Evolutionary conservation across 2,113 vertebrate species (phyloP).

Genomic region (Sapajus apella): DNA sequence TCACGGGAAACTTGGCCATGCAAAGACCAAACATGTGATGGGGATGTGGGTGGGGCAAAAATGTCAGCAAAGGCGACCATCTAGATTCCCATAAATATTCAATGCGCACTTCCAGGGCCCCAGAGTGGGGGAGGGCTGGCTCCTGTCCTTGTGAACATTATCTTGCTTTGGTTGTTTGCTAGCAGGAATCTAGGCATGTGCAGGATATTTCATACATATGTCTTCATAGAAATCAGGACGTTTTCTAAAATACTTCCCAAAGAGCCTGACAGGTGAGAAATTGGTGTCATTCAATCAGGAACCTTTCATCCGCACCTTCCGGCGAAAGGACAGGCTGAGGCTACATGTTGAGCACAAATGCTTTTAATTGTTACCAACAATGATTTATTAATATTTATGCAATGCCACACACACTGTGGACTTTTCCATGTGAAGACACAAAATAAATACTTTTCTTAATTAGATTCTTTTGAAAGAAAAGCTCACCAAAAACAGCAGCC

Average conservation of each 20-base stretch:
- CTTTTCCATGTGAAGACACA: not conserved
- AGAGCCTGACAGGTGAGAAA: not conserved
- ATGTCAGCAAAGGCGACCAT: fast-evolving
- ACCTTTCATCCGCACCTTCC: not conserved
- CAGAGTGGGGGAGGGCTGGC: fast-evolving
- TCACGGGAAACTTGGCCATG: not conserved
- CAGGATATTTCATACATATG: not conserved
- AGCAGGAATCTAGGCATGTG: no score
- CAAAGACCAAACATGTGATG: not conserved
- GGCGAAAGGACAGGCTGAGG: not conserved
- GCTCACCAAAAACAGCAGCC: not conserved
- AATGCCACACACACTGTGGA: fast-evolving
- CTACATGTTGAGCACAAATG: fast-evolving
- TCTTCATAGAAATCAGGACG: not conserved
- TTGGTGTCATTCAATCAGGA: not conserved
- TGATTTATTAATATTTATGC: not conserved
- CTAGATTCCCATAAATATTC: fast-evolving
- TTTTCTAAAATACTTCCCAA: not conserved
- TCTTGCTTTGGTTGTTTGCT: not conserved
- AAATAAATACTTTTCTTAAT: not conserved
- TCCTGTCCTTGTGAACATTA: fast-evolving
- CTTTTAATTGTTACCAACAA: not conserved
- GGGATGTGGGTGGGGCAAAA: not conserved
- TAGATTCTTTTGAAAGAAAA: not conserved
- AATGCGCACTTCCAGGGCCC: fast-evolving